phyloP scores from a whole-genome alignment of 2,888 invertebrate species.

The Tetragnatha montana region DNA sequence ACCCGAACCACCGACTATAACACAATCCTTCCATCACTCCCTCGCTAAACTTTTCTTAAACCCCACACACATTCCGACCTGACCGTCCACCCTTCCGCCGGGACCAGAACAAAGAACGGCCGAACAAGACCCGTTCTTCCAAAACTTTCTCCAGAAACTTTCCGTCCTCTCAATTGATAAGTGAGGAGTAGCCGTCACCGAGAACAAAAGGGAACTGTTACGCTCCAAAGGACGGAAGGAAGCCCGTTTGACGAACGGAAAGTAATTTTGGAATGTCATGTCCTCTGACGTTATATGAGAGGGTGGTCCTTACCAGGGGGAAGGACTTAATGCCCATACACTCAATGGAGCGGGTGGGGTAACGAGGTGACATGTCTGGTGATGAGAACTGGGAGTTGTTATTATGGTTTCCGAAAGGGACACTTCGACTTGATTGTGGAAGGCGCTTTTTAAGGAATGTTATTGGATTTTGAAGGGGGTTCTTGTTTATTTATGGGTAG shows the following conservation, averaged over 20 bases:
- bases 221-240: neutral
- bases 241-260: neutral
- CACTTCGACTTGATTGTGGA: neutral
- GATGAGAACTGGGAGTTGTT: neutral
- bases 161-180: neutral
- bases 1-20: too few species aligned
- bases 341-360: neutral
- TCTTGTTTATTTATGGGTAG: too few species aligned
- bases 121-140: neutral
- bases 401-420: neutral
- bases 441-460: too few species aligned
- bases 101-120: too few species aligned
- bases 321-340: neutral
- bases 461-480: too few species aligned
- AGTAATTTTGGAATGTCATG: conserved; percentile 19
- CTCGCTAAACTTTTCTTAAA: too few species aligned
- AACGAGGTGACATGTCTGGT: neutral
- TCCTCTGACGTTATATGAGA: neutral
- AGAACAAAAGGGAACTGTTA: neutral
- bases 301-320: neutral
- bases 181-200: neutral
- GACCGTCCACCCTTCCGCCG: too few species aligned
- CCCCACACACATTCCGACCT: too few species aligned
- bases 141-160: neutral
- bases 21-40: too few species aligned